Evolutionary conservation across 2,797 vertebrate genomes (phyloP).

Genomic region (Mionectes olivaceus): DNA sequence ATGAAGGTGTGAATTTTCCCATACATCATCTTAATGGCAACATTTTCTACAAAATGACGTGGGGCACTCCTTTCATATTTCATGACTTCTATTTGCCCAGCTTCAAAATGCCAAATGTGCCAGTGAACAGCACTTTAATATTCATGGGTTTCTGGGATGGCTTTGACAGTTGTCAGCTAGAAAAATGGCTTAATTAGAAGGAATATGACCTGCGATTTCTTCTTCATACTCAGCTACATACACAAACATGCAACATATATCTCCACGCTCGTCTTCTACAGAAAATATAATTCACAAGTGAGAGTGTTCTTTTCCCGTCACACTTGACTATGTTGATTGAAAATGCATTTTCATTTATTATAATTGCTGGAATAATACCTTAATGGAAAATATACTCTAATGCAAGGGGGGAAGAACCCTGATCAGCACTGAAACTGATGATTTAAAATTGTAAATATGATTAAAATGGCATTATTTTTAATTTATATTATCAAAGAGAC

Average conservation of each 20-base stretch:
- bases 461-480: not conserved
- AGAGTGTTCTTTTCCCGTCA: not conserved
- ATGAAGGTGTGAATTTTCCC: slow-evolving; percentile 76
- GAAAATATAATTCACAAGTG: not conserved
- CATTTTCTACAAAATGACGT: slow-evolving; percentile 74
- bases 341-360: not conserved
- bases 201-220: slow-evolving; percentile 71
- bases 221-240: slow-evolving; percentile 32
- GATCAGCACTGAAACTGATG: not conserved
- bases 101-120: slow-evolving; percentile 81
- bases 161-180: slow-evolving; percentile 80
- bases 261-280: not conserved
- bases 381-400: not conserved
- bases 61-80: slow-evolving; percentile 81
- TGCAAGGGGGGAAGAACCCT: not conserved
- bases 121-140: slow-evolving; percentile 78
- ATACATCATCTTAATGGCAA: slow-evolving; percentile 80
- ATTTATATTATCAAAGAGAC: not conserved
- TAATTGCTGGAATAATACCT: not conserved
- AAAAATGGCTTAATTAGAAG: slow-evolving; percentile 80
- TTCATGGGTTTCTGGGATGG: slow-evolving; percentile 77
- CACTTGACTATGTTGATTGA: not conserved
- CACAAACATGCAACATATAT: slow-evolving; percentile 7
- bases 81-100: slow-evolving; percentile 82
- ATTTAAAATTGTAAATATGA: not conserved